phyloP scores from a whole-genome alignment of 2,797 vertebrate genomes.

The Chelonia mydas region DNA sequence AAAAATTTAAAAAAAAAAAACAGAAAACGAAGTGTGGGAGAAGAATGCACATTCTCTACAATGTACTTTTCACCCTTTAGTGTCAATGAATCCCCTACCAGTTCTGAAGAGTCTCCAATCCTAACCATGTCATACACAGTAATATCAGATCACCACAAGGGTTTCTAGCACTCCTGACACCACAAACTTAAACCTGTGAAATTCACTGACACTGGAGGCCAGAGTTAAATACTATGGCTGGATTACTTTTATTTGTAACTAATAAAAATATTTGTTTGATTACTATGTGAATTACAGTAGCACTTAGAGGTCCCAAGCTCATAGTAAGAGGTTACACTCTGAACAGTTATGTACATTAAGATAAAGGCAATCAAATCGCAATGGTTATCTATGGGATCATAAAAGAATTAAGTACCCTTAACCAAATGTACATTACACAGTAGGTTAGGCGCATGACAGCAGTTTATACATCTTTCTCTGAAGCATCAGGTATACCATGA shows the following conservation, averaged over 20 bases:
- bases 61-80: background rate
- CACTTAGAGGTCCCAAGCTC: background rate
- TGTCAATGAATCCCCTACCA: fast-evolving
- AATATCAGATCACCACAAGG: background rate
- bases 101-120: background rate
- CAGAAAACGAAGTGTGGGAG: background rate
- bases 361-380: fast-evolving
- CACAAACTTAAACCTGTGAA: background rate
- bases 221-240: background rate
- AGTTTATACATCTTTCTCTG: background rate
- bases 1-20: background rate
- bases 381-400: background rate
- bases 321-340: background rate
- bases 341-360: too few relatives aligned
- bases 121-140: fast-evolving
- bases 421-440: background rate
- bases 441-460: background rate
- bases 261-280: background rate
- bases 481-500: background rate
- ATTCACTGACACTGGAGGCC: background rate
- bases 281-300: background rate
- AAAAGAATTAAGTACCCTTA: background rate
- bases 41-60: fast-evolving
- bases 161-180: background rate
- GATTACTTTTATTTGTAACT: background rate